Evolutionary conservation across 2,888 invertebrate species (phyloP).

Genomic region (Junonia oenone): DNA sequence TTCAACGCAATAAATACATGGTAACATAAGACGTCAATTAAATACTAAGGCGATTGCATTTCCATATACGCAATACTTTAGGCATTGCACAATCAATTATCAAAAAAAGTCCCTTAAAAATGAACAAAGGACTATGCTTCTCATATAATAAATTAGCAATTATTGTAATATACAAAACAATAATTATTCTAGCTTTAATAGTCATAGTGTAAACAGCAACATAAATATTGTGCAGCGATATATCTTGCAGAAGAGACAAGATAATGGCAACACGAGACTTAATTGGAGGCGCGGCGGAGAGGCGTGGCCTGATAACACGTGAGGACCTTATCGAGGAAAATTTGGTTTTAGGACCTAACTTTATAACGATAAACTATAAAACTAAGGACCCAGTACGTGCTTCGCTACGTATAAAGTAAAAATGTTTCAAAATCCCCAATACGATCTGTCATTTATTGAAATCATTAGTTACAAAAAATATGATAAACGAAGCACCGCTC

Average conservation of each 20-base stretch:
- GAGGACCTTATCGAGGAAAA: not conserved
- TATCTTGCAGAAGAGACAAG: not conserved
- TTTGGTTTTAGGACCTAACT: not conserved
- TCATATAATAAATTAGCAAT: not conserved
- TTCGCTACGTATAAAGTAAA: too few relatives aligned
- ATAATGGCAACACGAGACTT: not conserved
- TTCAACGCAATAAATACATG: too few relatives aligned
- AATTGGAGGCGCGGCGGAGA: slow-evolving; percentile 4
- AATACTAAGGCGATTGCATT: too few relatives aligned
- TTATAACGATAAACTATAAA: not conserved
- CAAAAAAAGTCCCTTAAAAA: not conserved
- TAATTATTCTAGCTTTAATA: not conserved
- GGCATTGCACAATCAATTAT: too few relatives aligned
- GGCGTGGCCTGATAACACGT: slow-evolving; percentile 5
- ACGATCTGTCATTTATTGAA: too few relatives aligned
- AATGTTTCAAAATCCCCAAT: too few relatives aligned
- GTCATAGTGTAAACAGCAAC: not conserved
- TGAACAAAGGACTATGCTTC: not conserved
- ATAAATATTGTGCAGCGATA: not conserved
- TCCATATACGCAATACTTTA: too few relatives aligned
- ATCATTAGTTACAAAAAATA: too few relatives aligned
- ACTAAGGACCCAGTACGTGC: too few relatives aligned
- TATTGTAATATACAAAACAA: not conserved
- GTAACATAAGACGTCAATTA: too few relatives aligned
- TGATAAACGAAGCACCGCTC: too few relatives aligned